Conservation (phyloP, 2,113 vertebrate genomes). For the Trinectes maculatus region DNA sequence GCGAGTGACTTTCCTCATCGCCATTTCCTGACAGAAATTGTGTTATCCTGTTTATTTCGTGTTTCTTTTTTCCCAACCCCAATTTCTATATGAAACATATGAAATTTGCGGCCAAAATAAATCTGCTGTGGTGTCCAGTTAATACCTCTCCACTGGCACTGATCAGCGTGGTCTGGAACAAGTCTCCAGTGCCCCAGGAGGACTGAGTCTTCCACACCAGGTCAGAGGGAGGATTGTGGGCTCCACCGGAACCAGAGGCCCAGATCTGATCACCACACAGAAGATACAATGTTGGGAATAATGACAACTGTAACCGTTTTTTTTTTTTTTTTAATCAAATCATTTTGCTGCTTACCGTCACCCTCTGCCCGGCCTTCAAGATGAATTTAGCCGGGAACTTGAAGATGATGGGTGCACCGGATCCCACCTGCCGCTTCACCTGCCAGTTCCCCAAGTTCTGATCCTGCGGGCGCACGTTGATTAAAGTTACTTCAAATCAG, state of each 20-base stretch:
- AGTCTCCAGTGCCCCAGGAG: constrained; percentile 92
- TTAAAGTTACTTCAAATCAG: no score
- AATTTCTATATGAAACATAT: no score
- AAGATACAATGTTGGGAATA: neutral
- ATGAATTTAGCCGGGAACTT: constrained; percentile 93
- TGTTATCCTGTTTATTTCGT: neutral
- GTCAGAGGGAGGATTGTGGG: constrained; percentile 91
- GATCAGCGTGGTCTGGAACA: constrained; percentile 90
- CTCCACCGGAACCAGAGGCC: constrained; percentile 87
- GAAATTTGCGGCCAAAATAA: neutral
- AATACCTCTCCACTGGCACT: constrained; percentile 89
- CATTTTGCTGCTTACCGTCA: constrained; percentile 89
- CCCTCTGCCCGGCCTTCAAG: constrained; percentile 90
- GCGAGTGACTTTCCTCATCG: constrained; percentile 94
- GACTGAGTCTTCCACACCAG: constrained; percentile 93
- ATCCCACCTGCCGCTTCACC: constrained; percentile 92
- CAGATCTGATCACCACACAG: constrained; percentile 84
- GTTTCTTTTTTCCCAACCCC: no score
- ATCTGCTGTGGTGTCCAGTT: neutral
- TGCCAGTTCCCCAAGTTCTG: constrained; percentile 95
- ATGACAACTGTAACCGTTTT: neutral
- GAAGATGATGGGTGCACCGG: constrained; percentile 83
- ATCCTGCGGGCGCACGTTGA: constrained; percentile 80
- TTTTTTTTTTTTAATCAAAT: no score
- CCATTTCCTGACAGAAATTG: constrained; percentile 87